Evolutionary conservation across 2,888 invertebrate genomes (phyloP), one percentile per base, ranked within the genome.

Genomic region (Athripsodes cinereus): DNA sequence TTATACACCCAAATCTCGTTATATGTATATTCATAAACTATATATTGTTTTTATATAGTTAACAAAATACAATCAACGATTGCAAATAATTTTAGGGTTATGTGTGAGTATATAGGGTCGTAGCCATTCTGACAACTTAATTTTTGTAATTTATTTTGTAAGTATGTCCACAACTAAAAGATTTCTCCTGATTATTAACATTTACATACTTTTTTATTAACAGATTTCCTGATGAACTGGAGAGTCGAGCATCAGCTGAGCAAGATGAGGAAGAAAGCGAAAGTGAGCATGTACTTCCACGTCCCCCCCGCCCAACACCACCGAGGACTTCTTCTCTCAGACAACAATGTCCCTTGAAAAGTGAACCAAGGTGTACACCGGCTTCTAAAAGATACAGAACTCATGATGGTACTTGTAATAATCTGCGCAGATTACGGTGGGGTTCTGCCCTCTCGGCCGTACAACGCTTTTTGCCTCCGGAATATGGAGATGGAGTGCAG

Each of bases 331-430:
- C 80, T 0, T 69, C 77, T 2, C 73, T 85, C 1, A 72, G 79
- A 67, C 78, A 80, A 65, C 80, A 83, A 58, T 91, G 90, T 66
- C 90, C 90, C 1, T 76, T 84, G 2, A 77, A 81, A 49, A 85
- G 84, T 11, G 72, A 76, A 2, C 87, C 88, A 0, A 81, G 82
- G 64, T 91, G 90, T 68, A 82, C 86, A 54, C 80, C 85, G 6
- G 86, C 87, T 22, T 81, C 86, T 16, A 81, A 81, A 67, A 75
- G 86, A 61, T 95, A 91, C 73, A 84, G 94, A 54, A 90, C 91
- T 1, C 84, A 90, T 55, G 92, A 93, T 69, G 95, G 95, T 34
- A 90, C 91, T 34, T 95, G 95, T 73, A 95, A 95, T 74, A 94
- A 95, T 74, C 73, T 85, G 53, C 78, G 80, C 54, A 80, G 88